Evolutionary conservation across 2,797 vertebrate species (phyloP).

Genomic region (Sebastes itinus): DNA sequence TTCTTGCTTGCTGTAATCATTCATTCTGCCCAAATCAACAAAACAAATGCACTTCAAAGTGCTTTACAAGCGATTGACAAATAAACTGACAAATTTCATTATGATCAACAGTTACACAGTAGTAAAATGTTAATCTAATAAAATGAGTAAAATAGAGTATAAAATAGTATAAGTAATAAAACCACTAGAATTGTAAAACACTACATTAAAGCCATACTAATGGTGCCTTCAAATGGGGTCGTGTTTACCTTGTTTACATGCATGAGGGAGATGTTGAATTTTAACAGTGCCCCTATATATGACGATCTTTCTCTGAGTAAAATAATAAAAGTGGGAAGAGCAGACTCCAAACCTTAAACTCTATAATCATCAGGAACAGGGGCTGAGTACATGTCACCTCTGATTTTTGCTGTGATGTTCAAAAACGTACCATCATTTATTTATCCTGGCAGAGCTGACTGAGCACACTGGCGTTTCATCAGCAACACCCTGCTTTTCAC

Average conservation of each 20-base stretch:
- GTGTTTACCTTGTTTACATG: no score
- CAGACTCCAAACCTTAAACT: conserved; percentile 12
- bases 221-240: no score
- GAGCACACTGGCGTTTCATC: conserved; percentile 44
- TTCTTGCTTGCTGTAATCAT: neutral
- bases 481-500: conserved; percentile 27
- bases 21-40: neutral
- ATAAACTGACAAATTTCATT: no score
- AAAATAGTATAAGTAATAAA: no score
- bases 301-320: neutral
- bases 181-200: no score
- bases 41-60: no score
- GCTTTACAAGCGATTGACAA: no score
- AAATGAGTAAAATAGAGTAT: no score
- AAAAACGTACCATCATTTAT: conserved; percentile 42
- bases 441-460: conserved; percentile 41
- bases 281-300: neutral
- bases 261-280: neutral
- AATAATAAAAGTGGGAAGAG: neutral
- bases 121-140: fast-evolving
- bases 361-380: conserved; percentile 5
- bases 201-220: no score
- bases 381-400: conserved; percentile 22
- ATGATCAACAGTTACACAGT: no score
- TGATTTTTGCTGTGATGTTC: conserved; percentile 43